These are phyloP conservation scores for Tetrao urogallus DNA, from an alignment of 2,113 vertebrate species.

Conservation along the genomic window DNA sequence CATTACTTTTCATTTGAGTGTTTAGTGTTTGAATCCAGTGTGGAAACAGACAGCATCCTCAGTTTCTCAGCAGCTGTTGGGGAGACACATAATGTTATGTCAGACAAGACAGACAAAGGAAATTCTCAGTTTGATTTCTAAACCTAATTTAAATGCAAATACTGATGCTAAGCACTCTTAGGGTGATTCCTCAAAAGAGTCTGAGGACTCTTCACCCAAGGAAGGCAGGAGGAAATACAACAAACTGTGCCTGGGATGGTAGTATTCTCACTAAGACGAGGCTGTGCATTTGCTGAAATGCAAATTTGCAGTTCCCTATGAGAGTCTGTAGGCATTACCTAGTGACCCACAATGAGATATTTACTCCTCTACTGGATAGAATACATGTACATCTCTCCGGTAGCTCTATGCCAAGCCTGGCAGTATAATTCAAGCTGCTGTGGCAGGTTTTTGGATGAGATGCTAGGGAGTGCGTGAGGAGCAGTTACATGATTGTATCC, in stretches of 20 bases:
- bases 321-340: neutral
- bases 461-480: neutral
- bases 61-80: neutral
- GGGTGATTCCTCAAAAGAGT: neutral
- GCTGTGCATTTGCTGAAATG: neutral
- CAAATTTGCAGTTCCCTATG: rapidly evolving
- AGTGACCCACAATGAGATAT: no score
- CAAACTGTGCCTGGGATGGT: no score
- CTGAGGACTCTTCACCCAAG: neutral
- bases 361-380: neutral
- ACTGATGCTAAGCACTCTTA: neutral
- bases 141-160: neutral
- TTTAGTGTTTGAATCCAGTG: neutral
- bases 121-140: neutral
- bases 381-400: neutral
- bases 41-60: neutral
- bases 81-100: neutral
- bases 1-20: neutral
- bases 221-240: neutral
- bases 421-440: neutral
- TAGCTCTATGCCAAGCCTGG: neutral
- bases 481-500: neutral
- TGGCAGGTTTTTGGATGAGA: neutral
- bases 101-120: neutral
- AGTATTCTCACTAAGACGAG: neutral